Percentiles rank a stretch among this genome's conserved stretches.
These are phyloP conservation scores for Bombus vancouverensis DNA, from an alignment of 1,140 invertebrate genomes.

Conservation along the genomic window DNA sequence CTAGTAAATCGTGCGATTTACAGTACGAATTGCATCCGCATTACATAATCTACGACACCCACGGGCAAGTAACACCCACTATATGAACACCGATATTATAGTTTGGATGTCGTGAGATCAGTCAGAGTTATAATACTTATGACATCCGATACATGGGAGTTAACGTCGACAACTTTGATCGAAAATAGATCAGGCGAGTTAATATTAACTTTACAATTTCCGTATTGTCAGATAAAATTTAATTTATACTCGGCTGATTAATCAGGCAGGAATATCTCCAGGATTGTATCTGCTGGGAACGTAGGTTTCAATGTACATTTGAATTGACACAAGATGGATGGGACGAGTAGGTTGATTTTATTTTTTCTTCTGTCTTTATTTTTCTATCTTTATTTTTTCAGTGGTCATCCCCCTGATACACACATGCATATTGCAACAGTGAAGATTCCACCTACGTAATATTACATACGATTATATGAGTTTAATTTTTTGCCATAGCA, in stretches of 20 bases:
- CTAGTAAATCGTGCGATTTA: background rate
- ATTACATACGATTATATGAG: too few species aligned
- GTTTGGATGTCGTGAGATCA: background rate
- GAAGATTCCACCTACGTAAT: too few species aligned
- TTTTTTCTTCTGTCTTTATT: too few species aligned
- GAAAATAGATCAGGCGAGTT: background rate
- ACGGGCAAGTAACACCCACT: background rate
- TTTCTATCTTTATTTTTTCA: too few species aligned
- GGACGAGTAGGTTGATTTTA: too few species aligned
- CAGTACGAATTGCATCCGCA: background rate
- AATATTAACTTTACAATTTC: background rate
- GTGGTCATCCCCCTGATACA: too few species aligned
- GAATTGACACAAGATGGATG: too few species aligned
- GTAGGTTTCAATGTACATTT: background rate
- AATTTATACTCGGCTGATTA: background rate
- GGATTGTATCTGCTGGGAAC: background rate
- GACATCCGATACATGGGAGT: background rate
- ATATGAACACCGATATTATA: background rate
- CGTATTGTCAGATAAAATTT: background rate
- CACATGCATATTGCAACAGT: too few species aligned
- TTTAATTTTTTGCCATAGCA: too few species aligned
- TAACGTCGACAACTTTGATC: background rate
- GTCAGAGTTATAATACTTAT: background rate
- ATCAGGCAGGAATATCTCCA: background rate
- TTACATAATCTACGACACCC: background rate